Percentiles rank a stretch among this genome's conserved stretches.
Evolutionary conservation across 2,797 vertebrate species (phyloP).

Genomic region (Urosaurus nigricauda): DNA sequence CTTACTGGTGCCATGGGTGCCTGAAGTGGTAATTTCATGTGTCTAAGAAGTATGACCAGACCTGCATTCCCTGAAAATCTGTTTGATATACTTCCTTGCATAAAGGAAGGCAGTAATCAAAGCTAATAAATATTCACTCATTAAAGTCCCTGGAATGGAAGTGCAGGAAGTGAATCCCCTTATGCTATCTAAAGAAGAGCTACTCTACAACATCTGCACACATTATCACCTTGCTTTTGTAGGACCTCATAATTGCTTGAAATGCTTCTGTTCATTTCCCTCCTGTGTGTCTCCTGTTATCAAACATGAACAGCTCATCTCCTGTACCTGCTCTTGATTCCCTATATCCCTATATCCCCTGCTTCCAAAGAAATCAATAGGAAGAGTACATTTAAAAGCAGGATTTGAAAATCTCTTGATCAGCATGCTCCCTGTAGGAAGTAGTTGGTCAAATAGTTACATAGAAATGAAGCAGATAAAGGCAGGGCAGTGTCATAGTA

Average conservation of each 20-base stretch:
- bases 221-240: constrained; percentile 36
- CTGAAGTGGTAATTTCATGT: neutral
- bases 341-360: constrained; percentile 43
- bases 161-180: neutral
- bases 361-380: constrained; percentile 42
- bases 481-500: neutral
- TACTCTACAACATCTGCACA: constrained; percentile 12
- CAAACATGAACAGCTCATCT: constrained; percentile 50
- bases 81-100: neutral
- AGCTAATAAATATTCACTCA: neutral
- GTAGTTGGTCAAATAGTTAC: neutral
- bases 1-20: no score
- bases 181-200: accelerated
- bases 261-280: constrained; percentile 44
- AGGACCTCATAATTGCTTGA: constrained; percentile 40
- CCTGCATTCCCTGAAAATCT: neutral
- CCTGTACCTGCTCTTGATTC: constrained; percentile 47
- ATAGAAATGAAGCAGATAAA: neutral
- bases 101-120: neutral
- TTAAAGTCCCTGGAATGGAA: neutral
- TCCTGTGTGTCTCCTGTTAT: constrained; percentile 52
- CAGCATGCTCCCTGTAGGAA: constrained; percentile 26
- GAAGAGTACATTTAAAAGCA: constrained; percentile 36
- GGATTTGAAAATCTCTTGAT: constrained; percentile 41
- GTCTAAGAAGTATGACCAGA: neutral